Evolutionary conservation across 2,797 vertebrate species (phyloP), one percentile per base, ranked within the genome.

Genomic region (Lagorchestes hirsutus): DNA sequence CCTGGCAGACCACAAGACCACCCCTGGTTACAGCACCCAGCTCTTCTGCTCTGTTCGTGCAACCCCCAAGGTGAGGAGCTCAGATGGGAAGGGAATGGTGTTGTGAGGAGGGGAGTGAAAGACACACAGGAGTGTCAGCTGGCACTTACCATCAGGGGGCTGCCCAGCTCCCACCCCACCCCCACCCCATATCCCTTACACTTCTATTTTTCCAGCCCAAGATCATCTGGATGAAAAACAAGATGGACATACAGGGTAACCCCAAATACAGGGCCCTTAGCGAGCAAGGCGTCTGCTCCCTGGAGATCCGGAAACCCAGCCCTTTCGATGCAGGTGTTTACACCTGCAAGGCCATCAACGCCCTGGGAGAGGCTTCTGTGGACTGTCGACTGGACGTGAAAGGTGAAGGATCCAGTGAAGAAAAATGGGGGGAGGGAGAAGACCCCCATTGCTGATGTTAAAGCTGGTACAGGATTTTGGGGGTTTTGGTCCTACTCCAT

Each of bases 151-250:
- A 46, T 0, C 9, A 11, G 16, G 27, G 40, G 55, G 90, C 18
- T 90, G 11, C 54, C 57, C 6, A 3, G 0, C 6, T 56, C 55
- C 82, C 14, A 16, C 27, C 34, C 12, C 55, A 55, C 55, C 24
- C 5, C 56, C 24, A n/a, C 12, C 55, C 31, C n/a, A 82, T 62
- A 56, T 54, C 10, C 67, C 34, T 31, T 91, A 50, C 87, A 46
- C 52, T n/a, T 28, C 0, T 91, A 52, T 67, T 93, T 74, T 98
- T 95, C 27, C 98, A 99, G 99, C 99, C 99, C 82, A 99, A 99
- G 98, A 99, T 99, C 55, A 99, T 99, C 98, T 99, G 99, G 99
- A 94, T 99, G 99, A 99, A 99, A 98, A 99, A 99, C 96, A 98
- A 99, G 98, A 99, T 99, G 99, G 87, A 99, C 96, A 99, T 99